phyloP scores from a whole-genome alignment of 2,113 vertebrate species.

The Phodopus roborovskii region DNA sequence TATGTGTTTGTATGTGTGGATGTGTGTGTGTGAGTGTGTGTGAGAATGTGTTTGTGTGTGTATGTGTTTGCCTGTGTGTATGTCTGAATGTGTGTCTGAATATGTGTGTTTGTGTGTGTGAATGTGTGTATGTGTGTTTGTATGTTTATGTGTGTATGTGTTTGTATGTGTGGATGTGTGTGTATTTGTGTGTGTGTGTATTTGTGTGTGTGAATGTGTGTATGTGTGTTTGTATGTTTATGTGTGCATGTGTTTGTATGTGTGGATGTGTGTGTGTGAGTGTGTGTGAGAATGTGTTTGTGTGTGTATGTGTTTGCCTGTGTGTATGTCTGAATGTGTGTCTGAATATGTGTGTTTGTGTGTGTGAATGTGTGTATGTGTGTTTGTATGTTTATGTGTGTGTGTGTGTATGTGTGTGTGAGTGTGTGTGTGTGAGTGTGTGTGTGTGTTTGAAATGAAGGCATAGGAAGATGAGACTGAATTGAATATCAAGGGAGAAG shows the following conservation, averaged over 20 bases:
- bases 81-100: background rate
- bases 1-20: too few species aligned
- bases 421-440: background rate
- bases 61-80: background rate
- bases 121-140: too few species aligned
- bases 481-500: too few species aligned
- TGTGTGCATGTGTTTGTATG: background rate
- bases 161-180: background rate
- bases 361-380: too few species aligned
- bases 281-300: background rate
- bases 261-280: background rate
- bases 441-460: background rate
- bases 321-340: background rate
- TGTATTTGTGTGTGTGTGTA: background rate
- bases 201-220: background rate
- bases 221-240: background rate
- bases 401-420: background rate
- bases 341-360: too few species aligned
- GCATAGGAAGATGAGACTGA: background rate
- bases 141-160: too few species aligned
- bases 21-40: too few species aligned
- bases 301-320: background rate
- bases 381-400: too few species aligned
- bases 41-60: background rate
- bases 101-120: too few species aligned